Evolutionary conservation across 2,113 vertebrate genomes (phyloP).

Genomic region (Tretioscincus oriximinensis): DNA sequence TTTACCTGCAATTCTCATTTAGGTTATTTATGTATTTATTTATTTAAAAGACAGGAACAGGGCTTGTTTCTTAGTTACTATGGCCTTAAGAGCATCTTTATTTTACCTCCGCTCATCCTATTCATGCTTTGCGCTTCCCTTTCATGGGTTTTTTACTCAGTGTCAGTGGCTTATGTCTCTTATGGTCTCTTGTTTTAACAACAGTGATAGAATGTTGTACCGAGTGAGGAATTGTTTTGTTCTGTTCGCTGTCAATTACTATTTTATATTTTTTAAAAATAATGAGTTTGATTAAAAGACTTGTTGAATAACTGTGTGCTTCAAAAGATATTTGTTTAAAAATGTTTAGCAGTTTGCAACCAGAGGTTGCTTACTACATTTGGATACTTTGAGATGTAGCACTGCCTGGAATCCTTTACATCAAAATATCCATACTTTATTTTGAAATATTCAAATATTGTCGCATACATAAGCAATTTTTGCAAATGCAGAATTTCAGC

Average conservation of each 20-base stretch:
- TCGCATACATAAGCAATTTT: too few species aligned
- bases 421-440: too few species aligned
- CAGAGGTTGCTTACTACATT: too few species aligned
- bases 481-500: not conserved
- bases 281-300: not conserved
- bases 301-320: slow-evolving; percentile 4
- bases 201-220: not conserved
- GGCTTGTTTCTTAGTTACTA: slow-evolving; percentile 28
- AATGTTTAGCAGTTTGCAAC: too few species aligned
- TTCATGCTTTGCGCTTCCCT: slow-evolving; percentile 5
- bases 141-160: slow-evolving; percentile 4
- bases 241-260: slow-evolving; percentile 23
- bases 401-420: too few species aligned
- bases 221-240: slow-evolving; percentile 9
- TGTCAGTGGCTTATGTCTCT: slow-evolving; percentile 23
- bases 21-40: not conserved
- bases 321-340: not conserved
- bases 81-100: slow-evolving; percentile 37
- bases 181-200: slow-evolving; percentile 34
- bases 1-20: not conserved
- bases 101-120: slow-evolving; percentile 17
- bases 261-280: slow-evolving; percentile 30
- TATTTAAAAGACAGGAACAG: slow-evolving; percentile 14
- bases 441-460: too few species aligned
- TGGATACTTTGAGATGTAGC: too few species aligned